Conservation (phyloP, 2,113 vertebrate genomes). For the Xenopus borealis region DNA sequence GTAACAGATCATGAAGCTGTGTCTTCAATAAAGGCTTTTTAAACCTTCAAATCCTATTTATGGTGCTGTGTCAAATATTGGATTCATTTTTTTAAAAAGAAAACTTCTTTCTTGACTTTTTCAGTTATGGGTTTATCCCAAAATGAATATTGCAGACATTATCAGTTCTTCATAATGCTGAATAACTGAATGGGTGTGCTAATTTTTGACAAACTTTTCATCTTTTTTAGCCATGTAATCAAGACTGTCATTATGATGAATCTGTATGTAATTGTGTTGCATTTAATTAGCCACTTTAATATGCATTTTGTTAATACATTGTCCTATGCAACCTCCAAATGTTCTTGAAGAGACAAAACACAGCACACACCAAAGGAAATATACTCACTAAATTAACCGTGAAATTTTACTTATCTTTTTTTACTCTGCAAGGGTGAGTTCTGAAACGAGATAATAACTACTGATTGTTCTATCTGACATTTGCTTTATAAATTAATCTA, state of each 20-base stretch:
- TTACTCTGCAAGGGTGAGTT: not conserved
- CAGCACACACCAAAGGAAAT: slow-evolving; percentile 2
- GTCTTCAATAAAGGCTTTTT: too few relatives aligned
- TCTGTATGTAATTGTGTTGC: slow-evolving; percentile 23
- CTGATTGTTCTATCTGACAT: slow-evolving; percentile 7
- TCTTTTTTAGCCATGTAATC: slow-evolving; percentile 36
- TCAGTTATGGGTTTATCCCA: too few relatives aligned
- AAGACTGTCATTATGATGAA: slow-evolving; percentile 46
- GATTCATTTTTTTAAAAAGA: too few relatives aligned
- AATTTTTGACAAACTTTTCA: not conserved
- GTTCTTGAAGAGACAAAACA: slow-evolving; percentile 44
- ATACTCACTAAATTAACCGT: slow-evolving; percentile 3
- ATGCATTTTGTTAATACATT: slow-evolving; percentile 25
- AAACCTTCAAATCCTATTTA: too few relatives aligned
- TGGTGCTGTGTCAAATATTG: too few relatives aligned
- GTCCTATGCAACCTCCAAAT: slow-evolving; percentile 42
- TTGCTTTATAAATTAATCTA: slow-evolving; percentile 24
- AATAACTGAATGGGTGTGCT: slow-evolving; percentile 11
- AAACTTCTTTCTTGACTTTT: too few relatives aligned
- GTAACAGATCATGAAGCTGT: too few relatives aligned
- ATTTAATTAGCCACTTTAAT: slow-evolving; percentile 39
- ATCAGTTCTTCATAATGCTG: not conserved
- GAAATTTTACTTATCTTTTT: slow-evolving; percentile 16
- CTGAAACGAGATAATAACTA: slow-evolving; percentile 5
- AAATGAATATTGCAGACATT: too few relatives aligned